Percentiles rank a stretch among this genome's conserved stretches.
phyloP scores from a whole-genome alignment of 2,113 vertebrate genomes.

The Lagopus muta region DNA sequence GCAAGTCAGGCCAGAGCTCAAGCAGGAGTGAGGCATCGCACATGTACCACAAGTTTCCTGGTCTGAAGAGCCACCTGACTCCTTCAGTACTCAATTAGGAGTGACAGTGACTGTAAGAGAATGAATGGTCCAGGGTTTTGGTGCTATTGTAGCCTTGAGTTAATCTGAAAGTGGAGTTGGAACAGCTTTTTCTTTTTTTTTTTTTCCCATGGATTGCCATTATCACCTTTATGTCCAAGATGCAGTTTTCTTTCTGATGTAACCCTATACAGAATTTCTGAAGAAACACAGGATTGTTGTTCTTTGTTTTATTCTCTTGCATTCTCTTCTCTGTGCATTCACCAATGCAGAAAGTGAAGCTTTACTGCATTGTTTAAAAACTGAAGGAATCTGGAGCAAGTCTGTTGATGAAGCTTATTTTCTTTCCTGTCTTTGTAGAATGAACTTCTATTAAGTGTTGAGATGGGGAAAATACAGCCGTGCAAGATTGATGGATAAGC shows the following conservation, averaged over 20 bases:
- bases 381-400: slow-evolving; percentile 11
- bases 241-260: not conserved
- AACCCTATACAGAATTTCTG: not conserved
- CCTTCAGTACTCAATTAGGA: not conserved
- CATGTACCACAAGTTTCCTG: not conserved
- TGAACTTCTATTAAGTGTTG: not conserved
- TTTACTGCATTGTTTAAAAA: slow-evolving; percentile 21
- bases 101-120: not conserved
- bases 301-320: not conserved
- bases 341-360: not conserved
- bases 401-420: not conserved
- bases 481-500: slow-evolving; percentile 21
- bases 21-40: not conserved
- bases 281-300: not conserved
- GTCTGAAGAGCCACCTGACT: not conserved
- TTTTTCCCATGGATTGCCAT: not conserved
- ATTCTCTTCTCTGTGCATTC: not conserved
- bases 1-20: not conserved
- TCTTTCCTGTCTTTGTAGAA: slow-evolving; percentile 18
- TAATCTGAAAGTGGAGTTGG: not conserved
- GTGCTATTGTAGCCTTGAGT: not conserved
- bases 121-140: not conserved
- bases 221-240: not conserved
- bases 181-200: not conserved
- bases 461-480: slow-evolving; percentile 44